Evolutionary conservation across 2,113 vertebrate species (phyloP).

Genomic region (Struthio camelus): DNA sequence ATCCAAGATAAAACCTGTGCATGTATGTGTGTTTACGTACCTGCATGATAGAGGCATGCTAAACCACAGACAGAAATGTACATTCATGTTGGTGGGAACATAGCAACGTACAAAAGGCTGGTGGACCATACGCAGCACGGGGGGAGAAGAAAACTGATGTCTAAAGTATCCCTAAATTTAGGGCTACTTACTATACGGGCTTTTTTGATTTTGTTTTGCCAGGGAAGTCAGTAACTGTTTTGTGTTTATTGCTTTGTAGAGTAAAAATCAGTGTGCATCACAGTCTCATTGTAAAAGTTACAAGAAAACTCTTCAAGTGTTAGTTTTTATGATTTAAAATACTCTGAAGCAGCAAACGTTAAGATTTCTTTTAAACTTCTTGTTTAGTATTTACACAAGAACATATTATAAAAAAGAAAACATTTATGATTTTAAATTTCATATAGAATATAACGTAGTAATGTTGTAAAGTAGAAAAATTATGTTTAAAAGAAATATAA

Average conservation of each 20-base stretch:
- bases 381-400: background rate
- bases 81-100: fast-evolving
- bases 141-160: background rate
- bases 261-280: background rate
- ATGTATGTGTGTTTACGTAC: fast-evolving
- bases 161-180: background rate
- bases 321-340: background rate
- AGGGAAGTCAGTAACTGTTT: no score
- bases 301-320: background rate
- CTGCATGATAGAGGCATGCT: background rate
- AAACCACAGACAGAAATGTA: background rate
- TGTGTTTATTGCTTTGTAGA: background rate
- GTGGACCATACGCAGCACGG: background rate
- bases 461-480: background rate
- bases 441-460: background rate
- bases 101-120: fast-evolving
- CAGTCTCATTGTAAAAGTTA: background rate
- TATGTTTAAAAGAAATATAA: background rate
- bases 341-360: background rate
- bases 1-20: background rate
- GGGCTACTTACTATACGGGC: background rate
- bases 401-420: background rate
- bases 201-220: no score
- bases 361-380: background rate
- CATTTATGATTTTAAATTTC: background rate